Evolutionary conservation across 2,113 vertebrate genomes (phyloP).

Genomic region (Piaya cayana): DNA sequence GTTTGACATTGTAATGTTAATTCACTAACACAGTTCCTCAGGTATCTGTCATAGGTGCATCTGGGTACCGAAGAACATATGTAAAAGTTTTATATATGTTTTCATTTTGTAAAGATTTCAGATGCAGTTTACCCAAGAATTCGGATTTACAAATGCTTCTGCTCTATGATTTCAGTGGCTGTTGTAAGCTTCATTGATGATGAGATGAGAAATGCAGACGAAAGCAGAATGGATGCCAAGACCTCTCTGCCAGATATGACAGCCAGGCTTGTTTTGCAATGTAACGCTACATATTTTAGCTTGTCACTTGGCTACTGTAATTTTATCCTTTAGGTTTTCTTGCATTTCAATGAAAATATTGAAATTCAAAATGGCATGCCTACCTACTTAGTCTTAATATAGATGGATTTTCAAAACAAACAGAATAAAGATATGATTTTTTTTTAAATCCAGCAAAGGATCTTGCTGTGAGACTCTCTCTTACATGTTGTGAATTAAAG

Average conservation of each 20-base stretch:
- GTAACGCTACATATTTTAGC: slow-evolving; percentile 33
- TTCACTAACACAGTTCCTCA: neutral
- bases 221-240: slow-evolving; percentile 42
- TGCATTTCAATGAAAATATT: neutral
- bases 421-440: neutral
- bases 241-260: slow-evolving; percentile 31
- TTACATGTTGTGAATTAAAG: neutral
- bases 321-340: neutral
- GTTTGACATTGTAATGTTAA: neutral
- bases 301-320: neutral
- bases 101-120: neutral
- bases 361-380: neutral
- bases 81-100: neutral
- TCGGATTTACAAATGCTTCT: neutral
- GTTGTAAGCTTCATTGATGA: slow-evolving; percentile 9
- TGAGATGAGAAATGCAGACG: neutral
- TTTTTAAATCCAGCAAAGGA: neutral
- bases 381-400: neutral
- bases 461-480: neutral
- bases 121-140: neutral
- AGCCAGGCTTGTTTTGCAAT: slow-evolving; percentile 1
- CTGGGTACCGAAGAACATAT: neutral
- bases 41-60: neutral
- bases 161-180: neutral
- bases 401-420: neutral